Evolutionary conservation across 2,113 vertebrate genomes (phyloP), one percentile per base, ranked within the genome.

Genomic region (Crotalus tigris): DNA sequence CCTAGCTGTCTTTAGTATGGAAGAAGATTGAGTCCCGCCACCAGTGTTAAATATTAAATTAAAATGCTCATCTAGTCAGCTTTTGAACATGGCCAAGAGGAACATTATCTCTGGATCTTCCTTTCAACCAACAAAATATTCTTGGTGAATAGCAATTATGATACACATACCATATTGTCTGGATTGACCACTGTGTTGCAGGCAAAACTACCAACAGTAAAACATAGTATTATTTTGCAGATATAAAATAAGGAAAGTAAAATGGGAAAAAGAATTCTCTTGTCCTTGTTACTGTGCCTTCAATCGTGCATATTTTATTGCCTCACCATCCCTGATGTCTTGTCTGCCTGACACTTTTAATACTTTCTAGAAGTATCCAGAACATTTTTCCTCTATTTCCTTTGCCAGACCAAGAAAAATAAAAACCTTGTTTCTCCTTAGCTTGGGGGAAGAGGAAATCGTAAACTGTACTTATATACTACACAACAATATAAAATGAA

Each of bases 361-460:
- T 49, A 9, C 51, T 69, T 85, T 58, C 54, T 92, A 90, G 89
- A 87, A 96, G 59, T 26, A 85, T 39, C 26, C 58, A 55, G 26
- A 49, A 9, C n/a, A 93, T 93, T 61, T 64, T 91, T 69, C 46
- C 33, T 87, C 59, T 89, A 21, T 69, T 93, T 19, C 0, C 33
- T 75, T 29, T 90, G 90, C 92, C 91, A 49, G 91, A 88, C 69
- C 33, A 39, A 75, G 33, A 19, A 75, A 75, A 33, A 39, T 15
- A 75, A 17, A 81, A 69, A 23, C 1, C 85, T 81, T 93, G 33
- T 61, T 44, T 53, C 51, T 95, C 57, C 5, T 87, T 93, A 93
- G 33, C 69, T 95, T 95, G 93, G 93, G 33, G 94, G 94, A 95
- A 95, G 64, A 46, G 94, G 93, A 94, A 95, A 92, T 85, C 58